Evolutionary conservation across 1,140 invertebrate genomes (phyloP).

Genomic region (Cherax quadricarinatus): DNA sequence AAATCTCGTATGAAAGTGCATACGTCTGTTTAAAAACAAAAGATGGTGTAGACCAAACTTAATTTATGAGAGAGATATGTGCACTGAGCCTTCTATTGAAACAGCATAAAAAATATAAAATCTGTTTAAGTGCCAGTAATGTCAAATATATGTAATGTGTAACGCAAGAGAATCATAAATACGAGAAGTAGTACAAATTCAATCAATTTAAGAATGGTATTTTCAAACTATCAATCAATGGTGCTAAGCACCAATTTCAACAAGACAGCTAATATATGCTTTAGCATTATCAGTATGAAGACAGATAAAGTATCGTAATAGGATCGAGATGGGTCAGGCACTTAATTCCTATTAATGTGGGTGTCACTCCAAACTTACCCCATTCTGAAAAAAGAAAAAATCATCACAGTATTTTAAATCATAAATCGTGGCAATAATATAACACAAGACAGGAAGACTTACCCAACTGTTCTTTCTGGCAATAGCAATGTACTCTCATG

Average conservation of each 20-base stretch:
- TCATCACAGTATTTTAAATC: background rate
- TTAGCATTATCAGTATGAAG: background rate
- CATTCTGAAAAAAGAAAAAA: conserved; percentile 1
- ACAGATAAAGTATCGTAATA: background rate
- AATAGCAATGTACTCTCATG: background rate
- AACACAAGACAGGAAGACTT: background rate
- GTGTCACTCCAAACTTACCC: background rate
- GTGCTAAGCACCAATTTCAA: background rate
- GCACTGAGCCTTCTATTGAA: background rate
- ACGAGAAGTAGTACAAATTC: background rate
- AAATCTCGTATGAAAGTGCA: too few species aligned
- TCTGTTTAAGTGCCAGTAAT: background rate
- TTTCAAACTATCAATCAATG: background rate
- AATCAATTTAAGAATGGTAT: background rate
- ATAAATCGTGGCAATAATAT: background rate
- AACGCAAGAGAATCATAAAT: background rate
- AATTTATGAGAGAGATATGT: background rate
- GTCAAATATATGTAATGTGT: background rate
- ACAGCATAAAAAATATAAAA: background rate
- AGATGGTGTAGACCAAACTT: background rate
- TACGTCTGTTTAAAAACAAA: too few species aligned
- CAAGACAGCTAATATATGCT: background rate
- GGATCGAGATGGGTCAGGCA: background rate
- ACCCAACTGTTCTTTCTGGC: background rate
- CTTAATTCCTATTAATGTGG: background rate